Evolutionary conservation across 92 coral and sea anemone genomes (phyloP).

Genomic region (Porites evermanni): DNA sequence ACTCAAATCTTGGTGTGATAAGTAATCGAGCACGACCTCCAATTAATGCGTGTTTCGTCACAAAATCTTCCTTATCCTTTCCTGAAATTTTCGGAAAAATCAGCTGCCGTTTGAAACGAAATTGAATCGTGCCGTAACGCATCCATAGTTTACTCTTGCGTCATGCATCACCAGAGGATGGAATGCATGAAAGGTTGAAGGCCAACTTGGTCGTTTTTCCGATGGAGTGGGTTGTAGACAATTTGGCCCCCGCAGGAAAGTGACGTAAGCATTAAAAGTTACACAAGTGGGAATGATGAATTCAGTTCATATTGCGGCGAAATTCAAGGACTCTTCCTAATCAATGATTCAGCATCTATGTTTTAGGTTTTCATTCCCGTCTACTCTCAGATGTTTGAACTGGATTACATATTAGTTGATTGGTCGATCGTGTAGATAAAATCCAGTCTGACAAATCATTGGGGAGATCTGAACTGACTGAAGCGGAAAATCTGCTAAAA

Average conservation of each 20-base stretch:
- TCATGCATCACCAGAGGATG: not conserved
- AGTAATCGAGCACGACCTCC: no score
- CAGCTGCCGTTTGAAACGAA: not conserved
- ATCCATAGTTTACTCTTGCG: not conserved
- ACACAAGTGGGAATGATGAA: not conserved
- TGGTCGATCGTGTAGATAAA: not conserved
- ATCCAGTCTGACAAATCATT: not conserved
- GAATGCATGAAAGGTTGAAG: constrained; percentile 16
- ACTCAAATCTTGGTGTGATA: no score
- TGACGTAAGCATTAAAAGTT: not conserved
- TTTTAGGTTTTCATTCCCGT: not conserved
- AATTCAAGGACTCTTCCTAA: not conserved
- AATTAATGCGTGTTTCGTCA: no score
- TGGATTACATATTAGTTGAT: constrained; percentile 6
- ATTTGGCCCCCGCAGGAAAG: not conserved
- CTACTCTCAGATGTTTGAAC: not conserved
- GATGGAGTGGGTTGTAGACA: not conserved
- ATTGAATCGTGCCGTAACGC: not conserved
- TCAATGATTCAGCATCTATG: not conserved
- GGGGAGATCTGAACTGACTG: not conserved
- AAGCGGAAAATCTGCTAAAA: constrained; percentile 8
- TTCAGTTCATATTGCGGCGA: not conserved
- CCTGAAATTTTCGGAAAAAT: not conserved
- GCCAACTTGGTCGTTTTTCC: constrained; percentile 18
- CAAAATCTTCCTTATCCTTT: no score